A percentile compares a stretch with the other conserved stretches of the same genome.
phyloP scores from a whole-genome alignment of 2,888 invertebrate genomes.

The Erebia epiphron region DNA sequence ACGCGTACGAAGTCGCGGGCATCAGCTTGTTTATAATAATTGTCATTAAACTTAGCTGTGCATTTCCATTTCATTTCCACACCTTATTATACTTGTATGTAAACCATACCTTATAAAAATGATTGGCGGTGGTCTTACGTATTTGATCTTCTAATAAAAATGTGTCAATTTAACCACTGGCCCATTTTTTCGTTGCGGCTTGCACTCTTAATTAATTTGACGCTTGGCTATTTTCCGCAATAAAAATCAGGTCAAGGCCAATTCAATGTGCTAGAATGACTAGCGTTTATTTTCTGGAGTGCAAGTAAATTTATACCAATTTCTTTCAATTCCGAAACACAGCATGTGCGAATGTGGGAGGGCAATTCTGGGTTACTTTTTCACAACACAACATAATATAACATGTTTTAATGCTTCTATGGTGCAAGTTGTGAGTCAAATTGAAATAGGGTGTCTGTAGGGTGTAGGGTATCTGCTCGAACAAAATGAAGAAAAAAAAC shows the following conservation, averaged over 20 bases:
- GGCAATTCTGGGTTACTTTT: no score
- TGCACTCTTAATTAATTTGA: slow-evolving; percentile 42
- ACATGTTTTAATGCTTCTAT: no score
- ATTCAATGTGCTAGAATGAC: slow-evolving; percentile 35
- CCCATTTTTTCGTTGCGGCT: slow-evolving; percentile 44
- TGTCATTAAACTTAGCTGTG: no score
- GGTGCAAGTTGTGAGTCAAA: no score
- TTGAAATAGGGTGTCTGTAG: no score
- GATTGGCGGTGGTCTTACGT: background rate
- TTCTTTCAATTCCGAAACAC: slow-evolving; percentile 3
- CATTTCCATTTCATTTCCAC: background rate
- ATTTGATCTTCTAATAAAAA: slow-evolving; percentile 39
- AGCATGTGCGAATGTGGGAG: no score
- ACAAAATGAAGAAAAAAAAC: no score
- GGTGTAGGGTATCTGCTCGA: no score
- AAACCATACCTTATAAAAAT: background rate
- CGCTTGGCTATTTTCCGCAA: slow-evolving; percentile 42
- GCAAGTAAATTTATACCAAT: slow-evolving; percentile 3
- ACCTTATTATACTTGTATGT: no score
- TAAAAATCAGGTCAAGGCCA: slow-evolving; percentile 46
- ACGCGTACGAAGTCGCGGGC: no score
- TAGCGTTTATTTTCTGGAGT: slow-evolving; percentile 18
- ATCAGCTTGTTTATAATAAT: no score
- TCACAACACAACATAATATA: no score
- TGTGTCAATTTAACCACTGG: slow-evolving; percentile 42